Evolutionary conservation across 2,888 invertebrate genomes (phyloP), one percentile per base, ranked within the genome.

Genomic region (Labia minor): DNA sequence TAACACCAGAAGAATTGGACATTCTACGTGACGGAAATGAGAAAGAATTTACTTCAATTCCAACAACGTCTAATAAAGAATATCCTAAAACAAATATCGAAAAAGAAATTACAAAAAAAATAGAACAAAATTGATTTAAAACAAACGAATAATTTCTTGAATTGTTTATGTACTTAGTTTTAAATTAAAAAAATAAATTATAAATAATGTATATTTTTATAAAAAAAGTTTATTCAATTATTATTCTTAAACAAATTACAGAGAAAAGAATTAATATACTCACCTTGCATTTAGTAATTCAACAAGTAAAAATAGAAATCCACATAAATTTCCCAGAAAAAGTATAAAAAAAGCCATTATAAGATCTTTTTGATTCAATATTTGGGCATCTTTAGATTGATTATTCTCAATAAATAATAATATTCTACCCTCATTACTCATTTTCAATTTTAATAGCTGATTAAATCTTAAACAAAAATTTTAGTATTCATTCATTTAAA

Each of bases 1-100:
- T 90, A 62, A 83, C 89, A 62, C 86, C 86, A 0, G 88, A 89
- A 76, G 91, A 91, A 78, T 80, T 91, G 67, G 83, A 85, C 70
- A 83, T 86, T 68, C 75, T 88, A 49, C 79, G 86, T 3, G 49
- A 49, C 3, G 49, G 49, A n/a, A 3, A 8, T 11, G 49, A 49
- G 2, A 49, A 49, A 49, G 8, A 49, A 49, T n/a, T n/a, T n/a
- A 8, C 3, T 6, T 49, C n/a, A 3, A 2, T 16, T n/a, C 49
- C 49, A 16, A 10, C 49, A n/a, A 49, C 49, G 3, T 49, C 49
- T 3, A 49, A 49, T 8, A 4, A 3, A 8, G 26, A 26, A 26
- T 6, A 26, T 26, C 26, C 8, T 26, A 8, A 26, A 26, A n/a
- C n/a, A n/a, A n/a, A n/a, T n/a, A n/a, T n/a, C n/a, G n/a, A n/a